Evolutionary conservation across 2,888 invertebrate genomes (phyloP).

Genomic region (Ichneumon xanthorius): DNA sequence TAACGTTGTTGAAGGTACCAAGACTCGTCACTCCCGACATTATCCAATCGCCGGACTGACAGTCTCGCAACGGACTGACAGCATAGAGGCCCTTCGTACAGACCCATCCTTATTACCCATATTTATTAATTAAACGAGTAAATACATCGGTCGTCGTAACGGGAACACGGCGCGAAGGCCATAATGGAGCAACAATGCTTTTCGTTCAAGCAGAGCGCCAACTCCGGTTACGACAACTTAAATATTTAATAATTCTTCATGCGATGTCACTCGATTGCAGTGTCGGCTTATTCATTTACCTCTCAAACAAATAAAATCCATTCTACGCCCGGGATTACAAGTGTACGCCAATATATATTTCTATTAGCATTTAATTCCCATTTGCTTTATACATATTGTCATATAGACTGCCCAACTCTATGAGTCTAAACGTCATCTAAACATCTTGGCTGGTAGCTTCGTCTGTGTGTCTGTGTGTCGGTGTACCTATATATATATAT

Average conservation of each 20-base stretch:
- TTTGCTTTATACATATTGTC: conserved; percentile 13
- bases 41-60: conserved; percentile 41
- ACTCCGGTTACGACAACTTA: not conserved
- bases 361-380: conserved; percentile 16
- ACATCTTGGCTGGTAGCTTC: conserved; percentile 26
- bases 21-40: conserved; percentile 54
- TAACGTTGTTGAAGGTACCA: not conserved
- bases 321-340: not conserved
- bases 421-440: conserved; percentile 49
- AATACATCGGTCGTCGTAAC: conserved; percentile 42
- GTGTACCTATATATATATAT: not conserved
- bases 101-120: conserved; percentile 64
- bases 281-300: conserved; percentile 30
- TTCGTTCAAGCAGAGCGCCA: not conserved
- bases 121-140: conserved; percentile 66
- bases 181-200: conserved; percentile 61
- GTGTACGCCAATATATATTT: not conserved
- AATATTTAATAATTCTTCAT: not conserved
- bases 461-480: not conserved
- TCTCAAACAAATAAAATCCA: not conserved
- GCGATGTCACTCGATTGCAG: not conserved
- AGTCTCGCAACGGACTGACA: conserved; percentile 57
- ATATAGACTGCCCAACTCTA: conserved; percentile 8
- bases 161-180: conserved; percentile 31
- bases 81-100: conserved; percentile 46